A percentile compares a stretch with the other conserved stretches of the same genome.
These are phyloP conservation scores for Drosophila sp. DNA, from an alignment of 1,140 invertebrate species.

Conservation along the genomic window DNA sequence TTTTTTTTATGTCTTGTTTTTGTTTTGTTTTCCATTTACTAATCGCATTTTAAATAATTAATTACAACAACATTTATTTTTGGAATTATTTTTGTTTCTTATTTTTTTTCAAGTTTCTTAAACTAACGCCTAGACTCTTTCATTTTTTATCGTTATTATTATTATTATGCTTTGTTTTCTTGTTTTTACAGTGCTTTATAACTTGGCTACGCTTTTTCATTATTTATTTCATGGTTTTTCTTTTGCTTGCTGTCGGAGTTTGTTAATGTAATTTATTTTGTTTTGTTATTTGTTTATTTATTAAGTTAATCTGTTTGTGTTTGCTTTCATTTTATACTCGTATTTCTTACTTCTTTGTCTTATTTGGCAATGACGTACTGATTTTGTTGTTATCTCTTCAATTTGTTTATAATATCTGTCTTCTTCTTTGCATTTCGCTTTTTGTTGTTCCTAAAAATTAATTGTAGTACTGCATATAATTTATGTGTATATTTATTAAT, in stretches of 20 bases:
- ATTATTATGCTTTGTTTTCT: conserved; percentile 25
- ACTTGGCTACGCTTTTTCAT: conserved; percentile 55
- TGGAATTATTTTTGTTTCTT: conserved; percentile 19
- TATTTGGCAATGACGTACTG: conserved; percentile 77
- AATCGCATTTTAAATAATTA: conserved; percentile 64
- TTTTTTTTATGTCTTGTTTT: conserved; percentile 7
- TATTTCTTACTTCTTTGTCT: conserved; percentile 26
- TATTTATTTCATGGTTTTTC: conserved; percentile 23
- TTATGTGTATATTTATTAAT: conserved; percentile 69
- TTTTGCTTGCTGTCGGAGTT: conserved; percentile 43
- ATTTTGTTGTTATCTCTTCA: conserved; percentile 65
- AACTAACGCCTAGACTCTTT: conserved; percentile 45
- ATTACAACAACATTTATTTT: conserved; percentile 76
- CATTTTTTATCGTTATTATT: conserved; percentile 37
- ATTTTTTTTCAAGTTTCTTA: conserved; percentile 42
- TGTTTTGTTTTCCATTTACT: conserved; percentile 21
- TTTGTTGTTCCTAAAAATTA: conserved; percentile 66
- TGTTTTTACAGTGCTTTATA: conserved; percentile 67
- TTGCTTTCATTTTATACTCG: conserved; percentile 25
- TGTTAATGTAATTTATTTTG: conserved; percentile 38
- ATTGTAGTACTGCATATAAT: conserved; percentile 66
- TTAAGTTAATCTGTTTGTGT: conserved; percentile 8
- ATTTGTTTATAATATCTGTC: conserved; percentile 16
- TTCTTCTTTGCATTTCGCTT: conserved; percentile 9
- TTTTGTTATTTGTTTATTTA: conserved; percentile 19